These are phyloP conservation scores for Illadopsis cleaveri DNA, from an alignment of 2,113 vertebrate genomes.

Conservation along the genomic window DNA sequence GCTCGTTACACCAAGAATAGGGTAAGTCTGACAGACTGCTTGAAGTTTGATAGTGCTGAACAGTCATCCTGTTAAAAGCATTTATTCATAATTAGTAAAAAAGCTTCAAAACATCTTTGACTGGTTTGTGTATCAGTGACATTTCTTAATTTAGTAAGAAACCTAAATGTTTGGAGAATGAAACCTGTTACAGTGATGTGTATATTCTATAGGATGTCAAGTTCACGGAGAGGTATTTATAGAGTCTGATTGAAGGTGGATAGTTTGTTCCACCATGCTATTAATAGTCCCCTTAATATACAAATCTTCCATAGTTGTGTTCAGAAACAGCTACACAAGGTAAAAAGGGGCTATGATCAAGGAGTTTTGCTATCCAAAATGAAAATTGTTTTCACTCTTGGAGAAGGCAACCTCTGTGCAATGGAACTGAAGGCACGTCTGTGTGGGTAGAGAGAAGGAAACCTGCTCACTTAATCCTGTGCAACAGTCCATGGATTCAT, in stretches of 20 bases:
- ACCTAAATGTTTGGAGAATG: neutral
- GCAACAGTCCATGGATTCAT: neutral
- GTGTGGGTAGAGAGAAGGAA: neutral
- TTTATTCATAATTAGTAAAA: neutral
- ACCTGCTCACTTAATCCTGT: neutral
- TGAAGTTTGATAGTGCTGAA: neutral
- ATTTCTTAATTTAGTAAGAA: neutral
- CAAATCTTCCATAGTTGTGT: neutral
- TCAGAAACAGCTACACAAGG: neutral
- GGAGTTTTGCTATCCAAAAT: neutral
- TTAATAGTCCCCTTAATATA: neutral
- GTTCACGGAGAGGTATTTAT: neutral
- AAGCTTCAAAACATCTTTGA: neutral
- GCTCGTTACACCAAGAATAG: constrained; percentile 93
- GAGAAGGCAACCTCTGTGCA: neutral
- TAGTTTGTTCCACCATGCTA: neutral
- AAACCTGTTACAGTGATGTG: neutral
- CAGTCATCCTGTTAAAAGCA: neutral
- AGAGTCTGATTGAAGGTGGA: neutral
- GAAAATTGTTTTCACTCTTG: neutral
- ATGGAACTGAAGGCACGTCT: neutral
- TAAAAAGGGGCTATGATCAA: neutral
- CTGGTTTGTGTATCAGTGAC: neutral
- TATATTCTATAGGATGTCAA: neutral
- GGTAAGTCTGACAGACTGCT: constrained; percentile 66